These are phyloP conservation scores for Holotrichia oblita DNA, from an alignment of 1,140 invertebrate species.

Conservation along the genomic window DNA sequence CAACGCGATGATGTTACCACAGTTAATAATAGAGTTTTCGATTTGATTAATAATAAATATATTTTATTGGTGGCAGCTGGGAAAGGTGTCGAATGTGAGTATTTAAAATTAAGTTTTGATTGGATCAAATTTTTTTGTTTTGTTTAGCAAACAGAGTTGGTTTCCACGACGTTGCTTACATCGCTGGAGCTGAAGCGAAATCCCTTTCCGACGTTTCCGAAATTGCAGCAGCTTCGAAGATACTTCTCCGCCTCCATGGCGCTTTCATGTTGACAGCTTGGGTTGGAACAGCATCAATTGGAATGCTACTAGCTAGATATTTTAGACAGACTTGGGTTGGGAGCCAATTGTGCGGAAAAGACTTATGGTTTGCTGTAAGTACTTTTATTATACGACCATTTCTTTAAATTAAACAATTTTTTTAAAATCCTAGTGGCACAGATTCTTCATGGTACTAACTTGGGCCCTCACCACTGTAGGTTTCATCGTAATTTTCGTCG, in stretches of 20 bases:
- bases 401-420: slow-evolving; percentile 35
- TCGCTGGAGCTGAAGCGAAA: too few relatives aligned
- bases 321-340: slow-evolving; percentile 91
- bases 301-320: slow-evolving; percentile 90
- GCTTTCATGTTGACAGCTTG: slow-evolving; percentile 91
- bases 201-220: slow-evolving; percentile 72
- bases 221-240: slow-evolving; percentile 70
- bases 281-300: slow-evolving; percentile 88
- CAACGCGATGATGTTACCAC: slow-evolving; percentile 70
- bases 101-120: too few relatives aligned
- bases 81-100: slow-evolving; percentile 40
- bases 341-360: slow-evolving; percentile 83
- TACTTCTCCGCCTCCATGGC: slow-evolving; percentile 82
- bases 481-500: too few relatives aligned
- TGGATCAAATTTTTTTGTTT: too few relatives aligned
- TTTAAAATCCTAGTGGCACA: slow-evolving; percentile 84
- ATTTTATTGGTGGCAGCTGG: slow-evolving; percentile 80
- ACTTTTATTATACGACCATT: neutral
- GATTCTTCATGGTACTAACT: too few relatives aligned
- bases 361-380: slow-evolving; percentile 93
- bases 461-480: too few relatives aligned
- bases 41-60: slow-evolving; percentile 77
- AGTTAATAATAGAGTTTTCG: slow-evolving; percentile 72
- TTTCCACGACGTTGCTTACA: too few relatives aligned
- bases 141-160: slow-evolving; percentile 68